Evolutionary conservation across 2,797 vertebrate genomes (phyloP).

Genomic region (Xenentodon cancila): DNA sequence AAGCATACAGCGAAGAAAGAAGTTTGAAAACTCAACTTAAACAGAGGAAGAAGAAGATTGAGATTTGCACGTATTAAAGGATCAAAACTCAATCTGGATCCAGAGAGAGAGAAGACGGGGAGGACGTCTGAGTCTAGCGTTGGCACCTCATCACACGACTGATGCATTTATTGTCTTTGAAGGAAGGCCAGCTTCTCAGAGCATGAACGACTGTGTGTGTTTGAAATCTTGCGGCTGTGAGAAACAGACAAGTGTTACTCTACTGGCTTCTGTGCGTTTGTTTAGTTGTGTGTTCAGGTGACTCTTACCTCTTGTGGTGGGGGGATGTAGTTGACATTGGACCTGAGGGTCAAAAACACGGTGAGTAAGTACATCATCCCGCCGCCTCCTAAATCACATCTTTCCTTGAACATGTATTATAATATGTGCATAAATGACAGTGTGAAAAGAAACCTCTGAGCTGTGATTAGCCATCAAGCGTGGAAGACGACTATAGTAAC

Average conservation of each 20-base stretch:
- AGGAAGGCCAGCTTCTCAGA: constrained; percentile 75
- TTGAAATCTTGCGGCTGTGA: constrained; percentile 90
- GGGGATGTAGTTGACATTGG: constrained; percentile 79
- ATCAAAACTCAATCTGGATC: constrained; percentile 51
- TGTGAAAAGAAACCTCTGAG: constrained; percentile 19
- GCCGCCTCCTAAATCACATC: constrained; percentile 59
- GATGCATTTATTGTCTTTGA: constrained; percentile 9
- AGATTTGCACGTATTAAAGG: constrained; percentile 37
- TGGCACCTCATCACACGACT: constrained; percentile 53
- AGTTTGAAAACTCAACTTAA: not conserved
- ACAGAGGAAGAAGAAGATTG: constrained; percentile 14
- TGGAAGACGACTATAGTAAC: too few relatives aligned
- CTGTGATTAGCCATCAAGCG: not conserved
- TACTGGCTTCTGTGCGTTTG: too few relatives aligned
- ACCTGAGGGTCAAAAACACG: constrained; percentile 71
- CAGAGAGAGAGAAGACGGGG: not conserved
- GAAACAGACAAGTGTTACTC: constrained; percentile 4
- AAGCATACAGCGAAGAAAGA: constrained; percentile 44
- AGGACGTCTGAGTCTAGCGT: constrained; percentile 48
- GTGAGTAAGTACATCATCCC: constrained; percentile 43
- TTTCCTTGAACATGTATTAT: constrained; percentile 26
- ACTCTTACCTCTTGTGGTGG: constrained; percentile 81
- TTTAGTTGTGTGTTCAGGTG: too few relatives aligned
- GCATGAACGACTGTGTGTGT: constrained; percentile 96
- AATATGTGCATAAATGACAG: constrained; percentile 52